phyloP scores from a whole-genome alignment of 2,797 vertebrate genomes.

The Macrochelys suwanniensis region DNA sequence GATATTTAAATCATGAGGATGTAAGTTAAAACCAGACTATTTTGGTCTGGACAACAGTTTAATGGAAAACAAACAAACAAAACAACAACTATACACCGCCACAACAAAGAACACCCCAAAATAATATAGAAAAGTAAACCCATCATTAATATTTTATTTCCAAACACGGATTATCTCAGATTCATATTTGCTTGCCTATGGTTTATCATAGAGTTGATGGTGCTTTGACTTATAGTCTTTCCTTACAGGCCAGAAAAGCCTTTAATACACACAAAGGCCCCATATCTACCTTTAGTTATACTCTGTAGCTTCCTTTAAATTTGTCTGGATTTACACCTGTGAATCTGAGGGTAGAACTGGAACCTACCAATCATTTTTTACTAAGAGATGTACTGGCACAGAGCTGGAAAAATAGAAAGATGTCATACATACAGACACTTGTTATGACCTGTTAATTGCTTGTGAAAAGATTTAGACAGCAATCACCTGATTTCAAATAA shows the following conservation, averaged over 20 bases:
- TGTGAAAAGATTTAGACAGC: background rate
- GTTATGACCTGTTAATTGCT: background rate
- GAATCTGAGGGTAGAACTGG: slow-evolving; percentile 25
- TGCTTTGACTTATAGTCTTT: background rate
- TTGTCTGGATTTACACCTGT: slow-evolving; percentile 2
- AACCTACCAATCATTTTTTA: background rate
- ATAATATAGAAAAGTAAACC: slow-evolving; percentile 24
- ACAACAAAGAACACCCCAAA: background rate
- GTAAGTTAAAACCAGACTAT: background rate
- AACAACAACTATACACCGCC: background rate
- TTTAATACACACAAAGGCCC: background rate
- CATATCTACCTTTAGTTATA: background rate
- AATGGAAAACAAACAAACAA: background rate
- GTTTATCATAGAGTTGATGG: background rate
- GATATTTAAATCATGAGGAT: background rate
- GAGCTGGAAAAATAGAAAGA: background rate
- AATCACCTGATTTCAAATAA: background rate
- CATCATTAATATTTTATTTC: background rate
- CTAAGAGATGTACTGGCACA: background rate
- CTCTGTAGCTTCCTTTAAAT: background rate
- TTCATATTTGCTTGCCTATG: background rate
- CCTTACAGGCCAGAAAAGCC: background rate
- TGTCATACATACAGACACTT: background rate
- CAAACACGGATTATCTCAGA: background rate
- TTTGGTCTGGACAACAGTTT: slow-evolving; percentile 1